These are phyloP conservation scores for Lacanobia oleracea DNA, from an alignment of 2,888 invertebrate species.

Conservation along the genomic window DNA sequence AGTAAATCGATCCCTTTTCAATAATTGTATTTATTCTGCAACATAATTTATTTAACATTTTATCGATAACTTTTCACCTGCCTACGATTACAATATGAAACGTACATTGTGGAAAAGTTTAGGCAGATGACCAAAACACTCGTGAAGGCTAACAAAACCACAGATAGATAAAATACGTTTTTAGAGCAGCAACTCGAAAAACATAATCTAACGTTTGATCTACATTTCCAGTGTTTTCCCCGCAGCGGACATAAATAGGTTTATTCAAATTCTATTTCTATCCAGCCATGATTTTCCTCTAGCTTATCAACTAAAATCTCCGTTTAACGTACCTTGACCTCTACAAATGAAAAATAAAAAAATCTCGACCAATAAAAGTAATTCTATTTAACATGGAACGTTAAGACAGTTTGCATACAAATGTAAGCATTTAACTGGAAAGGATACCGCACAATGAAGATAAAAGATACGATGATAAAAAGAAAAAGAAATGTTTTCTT, in stretches of 20 bases:
- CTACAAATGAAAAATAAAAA: slow-evolving; percentile 26
- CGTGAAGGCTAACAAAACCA: too few relatives aligned
- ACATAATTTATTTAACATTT: too few relatives aligned
- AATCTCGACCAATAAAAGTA: slow-evolving; percentile 37
- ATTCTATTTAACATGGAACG: slow-evolving; percentile 32
- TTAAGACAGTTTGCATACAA: slow-evolving; percentile 61
- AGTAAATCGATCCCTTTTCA: too few relatives aligned
- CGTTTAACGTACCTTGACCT: neutral
- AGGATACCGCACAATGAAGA: slow-evolving; percentile 53
- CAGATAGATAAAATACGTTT: neutral
- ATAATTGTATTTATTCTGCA: too few relatives aligned
- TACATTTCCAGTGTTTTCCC: neutral
- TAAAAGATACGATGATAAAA: slow-evolving; percentile 53
- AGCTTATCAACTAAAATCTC: neutral
- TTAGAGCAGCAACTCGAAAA: neutral
- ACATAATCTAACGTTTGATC: neutral
- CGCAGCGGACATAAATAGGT: neutral
- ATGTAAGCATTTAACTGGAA: slow-evolving; percentile 47
- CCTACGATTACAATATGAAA: too few relatives aligned
- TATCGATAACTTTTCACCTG: too few relatives aligned
- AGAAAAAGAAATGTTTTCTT: slow-evolving; percentile 22
- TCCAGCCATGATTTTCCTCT: neutral
- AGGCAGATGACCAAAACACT: too few relatives aligned
- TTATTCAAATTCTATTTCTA: slow-evolving; percentile 5
- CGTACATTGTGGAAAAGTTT: too few relatives aligned